Evolutionary conservation across 1,140 invertebrate species (phyloP).

Genomic region (Papilio dardanus): DNA sequence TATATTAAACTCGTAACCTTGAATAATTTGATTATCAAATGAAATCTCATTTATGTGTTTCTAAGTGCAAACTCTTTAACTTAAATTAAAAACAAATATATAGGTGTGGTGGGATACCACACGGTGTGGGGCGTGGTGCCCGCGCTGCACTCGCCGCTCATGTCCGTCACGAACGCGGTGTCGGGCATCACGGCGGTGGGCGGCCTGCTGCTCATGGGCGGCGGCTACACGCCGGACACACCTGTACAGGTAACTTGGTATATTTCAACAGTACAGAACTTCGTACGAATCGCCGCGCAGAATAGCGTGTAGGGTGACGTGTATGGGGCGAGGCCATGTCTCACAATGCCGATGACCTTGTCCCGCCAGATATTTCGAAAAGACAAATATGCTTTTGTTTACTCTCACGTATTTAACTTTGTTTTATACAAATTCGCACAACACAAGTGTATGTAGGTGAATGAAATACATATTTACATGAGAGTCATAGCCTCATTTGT

Average conservation of each 20-base stretch:
- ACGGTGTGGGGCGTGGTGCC: slow-evolving; percentile 97
- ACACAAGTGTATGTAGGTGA: too few relatives aligned
- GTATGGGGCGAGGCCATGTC: too few relatives aligned
- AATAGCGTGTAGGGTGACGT: too few relatives aligned
- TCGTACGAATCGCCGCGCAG: too few relatives aligned
- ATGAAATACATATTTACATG: too few relatives aligned
- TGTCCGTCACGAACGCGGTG: slow-evolving; percentile 97
- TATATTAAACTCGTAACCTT: not conserved
- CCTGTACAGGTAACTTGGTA: slow-evolving; percentile 69
- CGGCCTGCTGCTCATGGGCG: slow-evolving; percentile 91
- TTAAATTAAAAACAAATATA: not conserved
- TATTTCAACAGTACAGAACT: too few relatives aligned
- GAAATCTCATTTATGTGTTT: not conserved
- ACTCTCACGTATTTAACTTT: too few relatives aligned
- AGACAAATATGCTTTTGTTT: too few relatives aligned
- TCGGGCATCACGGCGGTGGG: slow-evolving; percentile 96
- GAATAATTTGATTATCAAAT: not conserved
- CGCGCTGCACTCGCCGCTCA: slow-evolving; percentile 94
- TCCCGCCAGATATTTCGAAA: too few relatives aligned
- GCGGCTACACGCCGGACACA: slow-evolving; percentile 87
- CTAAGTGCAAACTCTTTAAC: not conserved
- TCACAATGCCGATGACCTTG: too few relatives aligned
- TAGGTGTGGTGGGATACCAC: slow-evolving; percentile 94
- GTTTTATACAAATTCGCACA: too few relatives aligned
- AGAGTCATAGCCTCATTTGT: too few relatives aligned